Evolutionary conservation across 2,888 invertebrate species (phyloP).

Genomic region (Epistrophella euchroma): DNA sequence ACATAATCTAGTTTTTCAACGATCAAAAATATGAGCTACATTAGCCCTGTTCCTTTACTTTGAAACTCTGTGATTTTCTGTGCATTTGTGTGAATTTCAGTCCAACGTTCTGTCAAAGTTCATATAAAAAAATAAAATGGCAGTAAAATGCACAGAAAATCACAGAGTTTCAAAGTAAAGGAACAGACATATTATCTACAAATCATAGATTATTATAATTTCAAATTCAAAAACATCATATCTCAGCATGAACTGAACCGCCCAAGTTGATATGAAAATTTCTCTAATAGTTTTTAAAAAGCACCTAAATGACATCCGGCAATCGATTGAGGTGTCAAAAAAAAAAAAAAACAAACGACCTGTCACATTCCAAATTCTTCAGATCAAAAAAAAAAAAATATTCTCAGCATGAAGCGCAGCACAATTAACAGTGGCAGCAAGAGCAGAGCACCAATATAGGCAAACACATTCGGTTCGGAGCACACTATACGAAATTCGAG

Average conservation of each 20-base stretch:
- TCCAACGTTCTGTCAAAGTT: too few species aligned
- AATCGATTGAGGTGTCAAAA: slow-evolving; percentile 41
- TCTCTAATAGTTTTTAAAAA: not conserved
- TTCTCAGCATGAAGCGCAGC: slow-evolving; percentile 30
- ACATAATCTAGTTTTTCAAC: too few species aligned
- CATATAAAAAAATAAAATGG: too few species aligned
- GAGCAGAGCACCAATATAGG: slow-evolving; percentile 1
- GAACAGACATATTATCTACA: too few species aligned
- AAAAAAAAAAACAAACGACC: slow-evolving; percentile 41
- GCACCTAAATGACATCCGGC: slow-evolving; percentile 12
- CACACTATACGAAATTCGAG: not conserved
- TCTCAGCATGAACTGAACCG: not conserved
- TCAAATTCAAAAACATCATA: not conserved
- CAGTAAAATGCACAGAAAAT: too few species aligned
- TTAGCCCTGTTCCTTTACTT: too few species aligned
- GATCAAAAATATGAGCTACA: too few species aligned
- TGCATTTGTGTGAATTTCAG: not conserved
- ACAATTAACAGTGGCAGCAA: slow-evolving; percentile 11
- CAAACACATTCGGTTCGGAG: slow-evolving; percentile 1
- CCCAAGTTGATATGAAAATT: slow-evolving; percentile 5
- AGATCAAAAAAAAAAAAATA: slow-evolving; percentile 17
- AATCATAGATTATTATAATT: too few species aligned
- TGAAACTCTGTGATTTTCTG: too few species aligned
- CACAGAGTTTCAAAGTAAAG: too few species aligned
- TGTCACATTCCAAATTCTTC: slow-evolving; percentile 36